These are phyloP conservation scores for Acholoe squamosa DNA, from an alignment of 2,888 invertebrate genomes.

Conservation along the genomic window DNA sequence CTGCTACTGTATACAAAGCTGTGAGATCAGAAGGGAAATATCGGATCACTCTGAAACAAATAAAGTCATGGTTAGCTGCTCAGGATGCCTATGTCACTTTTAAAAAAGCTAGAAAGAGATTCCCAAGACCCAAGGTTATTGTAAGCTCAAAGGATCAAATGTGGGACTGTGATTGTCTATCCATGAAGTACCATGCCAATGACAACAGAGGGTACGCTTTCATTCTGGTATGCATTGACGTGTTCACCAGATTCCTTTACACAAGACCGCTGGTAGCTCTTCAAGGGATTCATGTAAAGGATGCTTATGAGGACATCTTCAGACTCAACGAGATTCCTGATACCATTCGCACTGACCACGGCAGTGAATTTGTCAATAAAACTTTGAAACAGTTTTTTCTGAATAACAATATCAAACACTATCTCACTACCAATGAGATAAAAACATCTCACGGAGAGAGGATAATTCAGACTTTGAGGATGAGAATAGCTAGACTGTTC, in stretches of 20 bases:
- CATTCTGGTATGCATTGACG: constrained; percentile 23
- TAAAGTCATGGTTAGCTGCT: not conserved
- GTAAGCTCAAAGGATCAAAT: not conserved
- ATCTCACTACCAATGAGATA: not conserved
- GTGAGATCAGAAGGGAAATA: not conserved
- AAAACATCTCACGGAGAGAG: not conserved
- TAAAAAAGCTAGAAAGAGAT: not conserved
- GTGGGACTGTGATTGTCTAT: not conserved
- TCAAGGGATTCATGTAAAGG: not conserved
- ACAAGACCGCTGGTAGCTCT: constrained; percentile 34
- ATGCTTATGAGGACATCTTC: not conserved
- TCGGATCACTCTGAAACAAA: not conserved
- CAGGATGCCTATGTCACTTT: not conserved
- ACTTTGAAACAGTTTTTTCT: not conserved
- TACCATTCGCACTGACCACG: not conserved
- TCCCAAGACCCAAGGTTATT: not conserved
- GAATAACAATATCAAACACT: not conserved
- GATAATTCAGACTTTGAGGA: not conserved
- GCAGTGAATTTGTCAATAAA: not conserved
- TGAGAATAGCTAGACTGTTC: not conserved
- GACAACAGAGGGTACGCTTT: not conserved
- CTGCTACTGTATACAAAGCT: too few relatives aligned
- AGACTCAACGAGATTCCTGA: not conserved
- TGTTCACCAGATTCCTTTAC: not conserved
- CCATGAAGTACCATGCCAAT: not conserved